These are phyloP conservation scores for Sorex araneus DNA, from an alignment of 2,113 vertebrate species.

Conservation along the genomic window DNA sequence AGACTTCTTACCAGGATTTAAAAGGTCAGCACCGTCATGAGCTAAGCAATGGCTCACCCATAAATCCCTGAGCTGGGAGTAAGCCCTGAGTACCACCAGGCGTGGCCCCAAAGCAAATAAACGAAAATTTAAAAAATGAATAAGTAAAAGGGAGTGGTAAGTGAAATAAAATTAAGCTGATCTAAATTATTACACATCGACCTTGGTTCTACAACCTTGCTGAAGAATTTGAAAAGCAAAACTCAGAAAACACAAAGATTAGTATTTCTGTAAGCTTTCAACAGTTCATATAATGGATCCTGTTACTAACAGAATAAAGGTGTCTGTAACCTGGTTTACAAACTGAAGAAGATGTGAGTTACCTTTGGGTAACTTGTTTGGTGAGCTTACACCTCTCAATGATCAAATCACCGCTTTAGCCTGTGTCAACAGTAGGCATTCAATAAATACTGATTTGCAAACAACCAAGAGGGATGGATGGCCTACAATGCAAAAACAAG, in stretches of 20 bases:
- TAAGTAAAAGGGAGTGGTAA: too few species aligned
- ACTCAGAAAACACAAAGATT: not conserved
- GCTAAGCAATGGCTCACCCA: not conserved
- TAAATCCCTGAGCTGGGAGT: too few species aligned
- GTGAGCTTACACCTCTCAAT: not conserved
- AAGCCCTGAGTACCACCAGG: too few species aligned
- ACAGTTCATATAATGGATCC: not conserved
- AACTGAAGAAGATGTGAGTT: not conserved
- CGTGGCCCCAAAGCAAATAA: too few species aligned
- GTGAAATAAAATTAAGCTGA: too few species aligned
- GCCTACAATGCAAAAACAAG: not conserved
- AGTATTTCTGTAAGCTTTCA: not conserved
- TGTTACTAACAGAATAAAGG: not conserved
- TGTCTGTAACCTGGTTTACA: not conserved
- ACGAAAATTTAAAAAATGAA: too few species aligned
- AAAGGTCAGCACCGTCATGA: not conserved
- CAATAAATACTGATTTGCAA: constrained; percentile 13
- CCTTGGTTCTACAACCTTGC: not conserved
- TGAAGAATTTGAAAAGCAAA: not conserved
- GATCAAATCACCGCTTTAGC: not conserved
- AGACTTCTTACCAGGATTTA: not conserved
- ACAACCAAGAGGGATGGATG: not conserved
- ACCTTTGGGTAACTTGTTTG: not conserved
- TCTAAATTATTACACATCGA: not conserved
- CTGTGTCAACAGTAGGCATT: not conserved